Evolutionary conservation across 2,113 vertebrate genomes (phyloP).

Genomic region (Ictidomys tridecemlineatus): DNA sequence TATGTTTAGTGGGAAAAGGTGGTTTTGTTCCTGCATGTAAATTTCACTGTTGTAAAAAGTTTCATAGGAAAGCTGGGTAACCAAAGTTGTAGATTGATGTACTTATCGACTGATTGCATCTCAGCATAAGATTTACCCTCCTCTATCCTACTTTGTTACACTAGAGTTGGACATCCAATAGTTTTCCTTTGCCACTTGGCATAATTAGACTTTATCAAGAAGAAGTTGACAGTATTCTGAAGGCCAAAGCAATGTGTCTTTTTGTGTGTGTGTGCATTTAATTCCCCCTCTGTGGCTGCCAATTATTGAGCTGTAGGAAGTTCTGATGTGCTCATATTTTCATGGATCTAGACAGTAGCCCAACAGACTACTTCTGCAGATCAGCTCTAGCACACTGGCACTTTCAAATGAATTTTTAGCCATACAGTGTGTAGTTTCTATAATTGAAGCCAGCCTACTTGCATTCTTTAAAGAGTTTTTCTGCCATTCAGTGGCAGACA

Average conservation of each 20-base stretch:
- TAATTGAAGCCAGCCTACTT: fast-evolving
- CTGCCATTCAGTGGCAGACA: too few relatives aligned
- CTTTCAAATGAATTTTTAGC: neutral
- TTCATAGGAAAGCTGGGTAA: neutral
- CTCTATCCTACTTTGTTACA: too few relatives aligned
- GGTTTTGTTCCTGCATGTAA: neutral
- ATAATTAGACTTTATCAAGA: too few relatives aligned
- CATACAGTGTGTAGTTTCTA: fast-evolving
- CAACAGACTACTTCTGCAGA: neutral
- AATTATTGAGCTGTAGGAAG: neutral
- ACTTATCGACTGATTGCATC: too few relatives aligned
- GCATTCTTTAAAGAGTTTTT: neutral
- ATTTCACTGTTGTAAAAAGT: neutral
- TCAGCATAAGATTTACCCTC: too few relatives aligned
- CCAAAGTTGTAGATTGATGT: too few relatives aligned
- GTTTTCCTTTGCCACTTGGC: too few relatives aligned
- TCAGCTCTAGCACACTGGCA: neutral
- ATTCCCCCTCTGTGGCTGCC: neutral
- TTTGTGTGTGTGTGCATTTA: too few relatives aligned
- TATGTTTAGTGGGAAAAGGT: neutral
- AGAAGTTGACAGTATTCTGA: neutral
- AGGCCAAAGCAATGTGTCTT: neutral
- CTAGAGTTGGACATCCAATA: too few relatives aligned
- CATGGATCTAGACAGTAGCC: fast-evolving
- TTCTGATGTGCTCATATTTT: neutral